phyloP scores from a whole-genome alignment of 2,888 invertebrate species.

The Cephus spinipes region DNA sequence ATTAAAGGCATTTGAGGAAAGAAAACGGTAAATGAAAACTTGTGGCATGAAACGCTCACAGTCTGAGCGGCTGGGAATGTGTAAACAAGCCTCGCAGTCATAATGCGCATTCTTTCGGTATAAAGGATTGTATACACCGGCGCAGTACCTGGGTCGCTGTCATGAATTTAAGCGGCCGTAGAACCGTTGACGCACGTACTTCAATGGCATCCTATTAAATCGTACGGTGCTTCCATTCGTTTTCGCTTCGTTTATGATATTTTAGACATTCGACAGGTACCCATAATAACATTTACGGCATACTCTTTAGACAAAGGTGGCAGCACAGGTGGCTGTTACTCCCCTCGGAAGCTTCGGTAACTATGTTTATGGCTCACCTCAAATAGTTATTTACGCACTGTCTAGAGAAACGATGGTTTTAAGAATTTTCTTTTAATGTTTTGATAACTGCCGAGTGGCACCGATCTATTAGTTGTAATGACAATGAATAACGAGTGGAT shows the following conservation, averaged over 20 bases:
- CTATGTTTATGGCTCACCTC: neutral
- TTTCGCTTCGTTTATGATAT: neutral
- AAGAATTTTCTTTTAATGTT: neutral
- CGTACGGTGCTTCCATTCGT: neutral
- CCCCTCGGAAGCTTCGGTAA: neutral
- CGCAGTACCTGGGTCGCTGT: conserved; percentile 15
- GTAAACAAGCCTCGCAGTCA: neutral
- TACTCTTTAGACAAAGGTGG: neutral
- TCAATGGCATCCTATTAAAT: neutral
- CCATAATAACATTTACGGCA: neutral
- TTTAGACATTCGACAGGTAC: neutral
- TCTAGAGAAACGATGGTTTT: neutral
- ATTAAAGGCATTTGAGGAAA: neutral
- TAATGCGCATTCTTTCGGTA: neutral
- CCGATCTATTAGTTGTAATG: neutral
- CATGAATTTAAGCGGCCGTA: conserved; percentile 32
- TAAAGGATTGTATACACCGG: conserved; percentile 38
- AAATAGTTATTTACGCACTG: neutral
- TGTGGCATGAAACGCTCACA: neutral
- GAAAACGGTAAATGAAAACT: neutral
- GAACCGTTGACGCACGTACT: conserved; percentile 36
- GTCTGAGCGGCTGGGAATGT: neutral
- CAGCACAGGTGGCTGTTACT: neutral
- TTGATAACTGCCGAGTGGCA: neutral
- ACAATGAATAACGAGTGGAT: neutral